Base-by-base conservation (phyloP, 2,113 vertebrate genomes). In the Takifugu flavidus region DNA sequence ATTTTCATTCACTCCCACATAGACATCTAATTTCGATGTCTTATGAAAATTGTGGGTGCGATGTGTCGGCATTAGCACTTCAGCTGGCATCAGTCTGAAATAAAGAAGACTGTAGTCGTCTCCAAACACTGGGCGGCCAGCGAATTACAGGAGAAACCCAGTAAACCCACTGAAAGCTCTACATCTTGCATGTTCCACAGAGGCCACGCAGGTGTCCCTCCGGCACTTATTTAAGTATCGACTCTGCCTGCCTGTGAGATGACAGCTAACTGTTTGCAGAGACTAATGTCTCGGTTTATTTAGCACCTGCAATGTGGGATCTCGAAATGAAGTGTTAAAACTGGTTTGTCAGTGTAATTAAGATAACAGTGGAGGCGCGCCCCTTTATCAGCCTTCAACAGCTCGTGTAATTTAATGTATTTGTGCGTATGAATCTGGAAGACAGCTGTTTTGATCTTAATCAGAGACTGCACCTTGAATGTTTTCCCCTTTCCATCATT, bases 61-160 rank as follows among this genome's bases (percentile, higher is more conserved):
- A 39, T 39, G 34, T 39, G 34, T 39, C 46, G 28, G 68, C 82
- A 85, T 88, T 83, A 78, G 56, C 79, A 79, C 69, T 81, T 60
- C 14, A 31, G 46, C 53, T 77, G 67, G 75, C 70, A 50, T 58
- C 10, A 34, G 59, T 59, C 49, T 62, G 65, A 63, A 69, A 25
- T 49, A 31, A 49, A 2, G 14, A 52, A 46, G 63, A 46, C 61
- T 57, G 67, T 56, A 63, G 65, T 39, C 47, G 57, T 56, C 34
- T 66, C 59, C 70, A 57, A 25, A 1, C 74, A 51, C 68, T 26
- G 20, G 20, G 20, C 53, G 44, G 70, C 34, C 34, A 10, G 34
- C 4, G 34, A 39, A 39, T 1, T 10, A 2, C 34, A 8, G 34
- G 34, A 11, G 11, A 10, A 2, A 62, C 31, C 29, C 44, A 14